Evolutionary conservation across 2,113 vertebrate genomes (phyloP).

Genomic region (Dendropsophus ebraccatus): DNA sequence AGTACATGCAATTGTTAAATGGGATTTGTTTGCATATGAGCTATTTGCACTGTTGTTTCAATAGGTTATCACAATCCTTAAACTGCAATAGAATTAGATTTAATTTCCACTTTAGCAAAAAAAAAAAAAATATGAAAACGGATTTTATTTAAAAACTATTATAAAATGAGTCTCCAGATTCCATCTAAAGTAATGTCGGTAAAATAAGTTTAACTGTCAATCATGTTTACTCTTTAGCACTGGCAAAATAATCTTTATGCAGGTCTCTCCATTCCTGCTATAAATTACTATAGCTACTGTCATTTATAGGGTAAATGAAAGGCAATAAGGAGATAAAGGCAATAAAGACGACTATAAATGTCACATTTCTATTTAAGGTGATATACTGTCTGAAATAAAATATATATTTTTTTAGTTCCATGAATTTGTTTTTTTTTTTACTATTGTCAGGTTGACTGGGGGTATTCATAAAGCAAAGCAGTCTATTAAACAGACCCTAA

Average conservation of each 20-base stretch:
- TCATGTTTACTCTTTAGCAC: constrained; percentile 13
- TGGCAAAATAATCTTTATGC: constrained; percentile 37
- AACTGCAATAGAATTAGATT: not conserved
- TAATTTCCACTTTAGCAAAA: not conserved
- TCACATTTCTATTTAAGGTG: constrained; percentile 29
- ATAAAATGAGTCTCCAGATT: not conserved
- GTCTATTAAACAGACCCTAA: not conserved
- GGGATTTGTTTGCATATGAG: not conserved
- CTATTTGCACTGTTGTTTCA: not conserved
- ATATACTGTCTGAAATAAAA: constrained; percentile 29
- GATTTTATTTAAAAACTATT: too few species aligned
- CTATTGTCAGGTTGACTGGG: constrained; percentile 6
- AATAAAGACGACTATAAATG: constrained; percentile 25
- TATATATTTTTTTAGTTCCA: constrained; percentile 14
- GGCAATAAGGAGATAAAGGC: constrained; percentile 39
- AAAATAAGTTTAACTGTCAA: constrained; percentile 28
- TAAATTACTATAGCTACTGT: constrained; percentile 32
- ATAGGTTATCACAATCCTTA: not conserved
- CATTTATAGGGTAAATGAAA: constrained; percentile 23
- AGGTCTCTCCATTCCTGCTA: constrained; percentile 17
- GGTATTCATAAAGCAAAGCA: not conserved
- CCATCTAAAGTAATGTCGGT: not conserved
- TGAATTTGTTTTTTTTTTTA: constrained; percentile 22
- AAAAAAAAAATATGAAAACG: not conserved
- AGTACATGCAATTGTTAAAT: not conserved